These are phyloP conservation scores for Ochropacha duplaris DNA, from an alignment of 2,888 invertebrate species.

Conservation along the genomic window DNA sequence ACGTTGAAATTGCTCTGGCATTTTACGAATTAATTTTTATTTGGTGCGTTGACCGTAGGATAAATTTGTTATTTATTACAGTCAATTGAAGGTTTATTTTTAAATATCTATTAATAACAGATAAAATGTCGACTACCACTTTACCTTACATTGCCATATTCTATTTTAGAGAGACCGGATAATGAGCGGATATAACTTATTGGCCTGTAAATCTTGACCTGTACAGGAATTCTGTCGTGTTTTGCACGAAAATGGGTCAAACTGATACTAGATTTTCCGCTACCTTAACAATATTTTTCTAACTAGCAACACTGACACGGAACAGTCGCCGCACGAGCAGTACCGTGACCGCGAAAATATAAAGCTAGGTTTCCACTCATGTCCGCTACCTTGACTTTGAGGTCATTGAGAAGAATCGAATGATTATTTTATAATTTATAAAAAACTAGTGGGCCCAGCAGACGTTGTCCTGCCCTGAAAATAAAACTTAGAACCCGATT, in stretches of 20 bases:
- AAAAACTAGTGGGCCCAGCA: too few relatives aligned
- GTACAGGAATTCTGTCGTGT: slow-evolving; percentile 16
- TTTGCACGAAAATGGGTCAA: slow-evolving; percentile 19
- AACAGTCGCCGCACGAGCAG: slow-evolving; percentile 20
- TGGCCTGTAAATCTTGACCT: neutral
- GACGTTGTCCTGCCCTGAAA: too few relatives aligned
- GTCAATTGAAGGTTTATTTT: neutral
- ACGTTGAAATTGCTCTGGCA: neutral
- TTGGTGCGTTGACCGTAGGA: neutral
- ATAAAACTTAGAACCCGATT: too few relatives aligned
- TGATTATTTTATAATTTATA: too few relatives aligned
- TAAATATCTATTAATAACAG: neutral
- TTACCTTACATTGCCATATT: too few relatives aligned
- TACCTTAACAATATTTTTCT: slow-evolving; percentile 27
- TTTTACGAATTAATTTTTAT: neutral
- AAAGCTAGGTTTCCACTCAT: slow-evolving; percentile 9
- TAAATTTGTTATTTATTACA: neutral
- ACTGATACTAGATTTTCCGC: slow-evolving; percentile 25
- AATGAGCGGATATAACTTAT: neutral
- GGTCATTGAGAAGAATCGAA: neutral
- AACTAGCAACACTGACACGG: slow-evolving; percentile 30
- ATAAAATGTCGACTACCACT: too few relatives aligned
- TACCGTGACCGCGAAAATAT: slow-evolving; percentile 18
- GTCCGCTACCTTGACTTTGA: neutral
- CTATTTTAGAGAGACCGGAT: too few relatives aligned